Evolutionary conservation across 1,140 invertebrate species (phyloP).

Genomic region (Anadara kagoshimensis): DNA sequence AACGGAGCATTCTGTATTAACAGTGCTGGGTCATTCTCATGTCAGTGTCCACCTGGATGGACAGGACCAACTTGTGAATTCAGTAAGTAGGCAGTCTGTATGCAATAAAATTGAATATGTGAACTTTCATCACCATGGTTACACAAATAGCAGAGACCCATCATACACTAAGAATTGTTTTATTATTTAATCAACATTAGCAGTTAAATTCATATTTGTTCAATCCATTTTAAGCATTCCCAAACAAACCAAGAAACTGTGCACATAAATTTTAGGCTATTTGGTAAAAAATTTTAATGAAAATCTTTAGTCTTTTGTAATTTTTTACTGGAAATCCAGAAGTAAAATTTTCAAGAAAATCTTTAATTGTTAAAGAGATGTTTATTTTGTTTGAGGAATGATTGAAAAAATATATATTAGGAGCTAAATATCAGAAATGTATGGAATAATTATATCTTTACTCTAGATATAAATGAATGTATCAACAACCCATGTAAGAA

Average conservation of each 20-base stretch:
- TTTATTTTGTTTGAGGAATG: neutral
- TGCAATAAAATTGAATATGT: neutral
- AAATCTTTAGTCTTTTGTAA: too few relatives aligned
- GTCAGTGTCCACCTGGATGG: slow-evolving; percentile 44
- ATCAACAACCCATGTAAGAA: slow-evolving; percentile 51
- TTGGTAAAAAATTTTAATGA: too few relatives aligned
- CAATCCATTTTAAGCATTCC: too few relatives aligned
- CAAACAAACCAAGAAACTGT: neutral
- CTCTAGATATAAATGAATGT: slow-evolving; percentile 52
- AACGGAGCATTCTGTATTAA: slow-evolving; percentile 41
- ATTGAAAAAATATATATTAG: neutral
- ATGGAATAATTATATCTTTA: neutral
- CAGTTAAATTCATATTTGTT: neutral
- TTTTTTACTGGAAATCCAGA: too few relatives aligned
- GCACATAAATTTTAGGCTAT: neutral
- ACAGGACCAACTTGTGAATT: slow-evolving; percentile 48
- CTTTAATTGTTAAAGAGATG: too few relatives aligned
- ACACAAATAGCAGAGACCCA: too few relatives aligned
- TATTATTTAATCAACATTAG: neutral
- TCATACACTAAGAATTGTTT: too few relatives aligned
- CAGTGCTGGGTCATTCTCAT: slow-evolving; percentile 46
- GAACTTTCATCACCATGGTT: too few relatives aligned
- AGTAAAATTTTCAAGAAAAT: too few relatives aligned
- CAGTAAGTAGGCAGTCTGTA: neutral
- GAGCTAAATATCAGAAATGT: neutral